A percentile compares a stretch with the other conserved stretches of the same genome.
Evolutionary conservation across 2,888 invertebrate species (phyloP).

Genomic region (Pherbina coryleti): DNA sequence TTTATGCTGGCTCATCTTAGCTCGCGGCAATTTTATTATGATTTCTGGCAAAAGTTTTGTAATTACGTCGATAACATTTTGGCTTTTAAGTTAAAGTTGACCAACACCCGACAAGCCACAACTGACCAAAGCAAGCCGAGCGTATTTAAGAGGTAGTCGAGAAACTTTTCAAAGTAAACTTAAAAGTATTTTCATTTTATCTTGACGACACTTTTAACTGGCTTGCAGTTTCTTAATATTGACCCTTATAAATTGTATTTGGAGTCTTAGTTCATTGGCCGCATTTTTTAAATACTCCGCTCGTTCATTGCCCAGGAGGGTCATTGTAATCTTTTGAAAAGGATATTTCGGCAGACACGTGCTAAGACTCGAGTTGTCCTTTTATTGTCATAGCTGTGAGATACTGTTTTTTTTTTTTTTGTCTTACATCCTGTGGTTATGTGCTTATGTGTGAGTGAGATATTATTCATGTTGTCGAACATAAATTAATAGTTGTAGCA

Average conservation of each 20-base stretch:
- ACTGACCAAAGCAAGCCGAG: background rate
- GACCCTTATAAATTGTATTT: background rate
- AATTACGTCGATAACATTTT: conserved; percentile 47
- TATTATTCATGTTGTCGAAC: too few relatives aligned
- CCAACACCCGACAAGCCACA: background rate
- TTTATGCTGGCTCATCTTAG: conserved; percentile 1
- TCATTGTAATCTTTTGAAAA: background rate
- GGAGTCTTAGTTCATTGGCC: background rate
- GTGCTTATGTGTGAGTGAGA: too few relatives aligned
- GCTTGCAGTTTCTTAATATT: background rate
- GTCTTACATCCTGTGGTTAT: too few relatives aligned
- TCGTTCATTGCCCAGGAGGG: background rate
- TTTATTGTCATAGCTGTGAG: background rate
- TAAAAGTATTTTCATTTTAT: conserved; percentile 9
- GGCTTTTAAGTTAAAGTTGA: background rate
- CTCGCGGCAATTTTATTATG: conserved; percentile 49
- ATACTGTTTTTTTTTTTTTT: background rate
- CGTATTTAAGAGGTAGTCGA: background rate
- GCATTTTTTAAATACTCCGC: background rate
- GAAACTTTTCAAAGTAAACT: background rate
- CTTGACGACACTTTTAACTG: background rate
- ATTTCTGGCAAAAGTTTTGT: conserved; percentile 47
- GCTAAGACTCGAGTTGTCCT: too few relatives aligned
- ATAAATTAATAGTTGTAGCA: too few relatives aligned
- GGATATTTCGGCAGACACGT: background rate